Evolutionary conservation across 2,888 invertebrate species (phyloP).

Genomic region (Cylloceria caligata): DNA sequence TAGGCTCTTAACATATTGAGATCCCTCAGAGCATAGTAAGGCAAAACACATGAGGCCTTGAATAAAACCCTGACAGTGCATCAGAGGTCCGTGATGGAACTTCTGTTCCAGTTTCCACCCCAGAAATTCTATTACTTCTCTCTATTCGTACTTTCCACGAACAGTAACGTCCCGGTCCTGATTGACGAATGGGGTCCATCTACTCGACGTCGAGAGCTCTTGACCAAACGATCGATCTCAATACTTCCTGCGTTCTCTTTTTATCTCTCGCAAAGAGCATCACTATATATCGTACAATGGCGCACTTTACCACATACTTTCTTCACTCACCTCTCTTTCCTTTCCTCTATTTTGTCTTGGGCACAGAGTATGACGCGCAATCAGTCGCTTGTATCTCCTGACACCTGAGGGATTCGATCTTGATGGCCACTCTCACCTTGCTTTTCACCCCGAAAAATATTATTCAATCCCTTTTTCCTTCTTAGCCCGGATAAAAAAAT

Average conservation of each 20-base stretch:
- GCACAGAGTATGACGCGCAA: not conserved
- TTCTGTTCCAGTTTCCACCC: not conserved
- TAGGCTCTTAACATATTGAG: too few relatives aligned
- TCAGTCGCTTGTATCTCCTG: slow-evolving; percentile 18
- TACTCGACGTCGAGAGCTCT: slow-evolving; percentile 44
- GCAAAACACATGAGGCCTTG: too few relatives aligned
- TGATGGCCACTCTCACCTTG: slow-evolving; percentile 29
- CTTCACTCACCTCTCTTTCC: slow-evolving; percentile 25
- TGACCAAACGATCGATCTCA: slow-evolving; percentile 48
- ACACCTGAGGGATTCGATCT: slow-evolving; percentile 48
- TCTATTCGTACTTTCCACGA: slow-evolving; percentile 6
- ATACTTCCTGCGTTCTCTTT: slow-evolving; percentile 10
- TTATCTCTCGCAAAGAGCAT: not conserved
- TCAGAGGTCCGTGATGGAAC: too few relatives aligned
- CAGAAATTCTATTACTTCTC: not conserved
- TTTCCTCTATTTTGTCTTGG: slow-evolving; percentile 16
- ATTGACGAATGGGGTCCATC: slow-evolving; percentile 55
- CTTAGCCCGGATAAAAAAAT: slow-evolving; percentile 22
- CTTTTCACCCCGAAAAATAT: slow-evolving; percentile 18
- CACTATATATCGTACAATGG: not conserved
- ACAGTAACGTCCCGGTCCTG: slow-evolving; percentile 50
- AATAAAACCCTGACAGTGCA: too few relatives aligned
- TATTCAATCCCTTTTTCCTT: slow-evolving; percentile 19
- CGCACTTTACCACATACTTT: slow-evolving; percentile 38
- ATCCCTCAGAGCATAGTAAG: too few relatives aligned